These are phyloP conservation scores for Hestina assimilis DNA, from an alignment of 1,140 invertebrate genomes.

Conservation along the genomic window DNA sequence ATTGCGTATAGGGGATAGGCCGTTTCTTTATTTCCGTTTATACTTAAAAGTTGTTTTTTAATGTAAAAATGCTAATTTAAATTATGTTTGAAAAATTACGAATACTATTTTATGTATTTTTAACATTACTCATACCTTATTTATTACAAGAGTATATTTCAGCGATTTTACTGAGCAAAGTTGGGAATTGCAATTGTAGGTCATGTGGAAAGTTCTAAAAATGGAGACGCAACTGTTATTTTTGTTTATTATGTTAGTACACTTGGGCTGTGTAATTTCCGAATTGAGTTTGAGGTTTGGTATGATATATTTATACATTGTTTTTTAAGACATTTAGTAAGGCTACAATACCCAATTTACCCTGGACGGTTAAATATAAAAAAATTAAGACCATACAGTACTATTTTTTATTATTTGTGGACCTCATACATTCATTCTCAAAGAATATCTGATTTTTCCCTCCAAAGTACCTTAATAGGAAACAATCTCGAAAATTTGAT, in stretches of 20 bases:
- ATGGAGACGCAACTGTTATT: conserved; percentile 46
- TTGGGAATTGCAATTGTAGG: conserved; percentile 47
- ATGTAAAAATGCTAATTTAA: conserved; percentile 5
- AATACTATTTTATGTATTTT: conserved; percentile 57
- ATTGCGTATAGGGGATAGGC: neutral
- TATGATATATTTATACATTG: conserved; percentile 43
- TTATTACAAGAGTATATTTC: conserved; percentile 67
- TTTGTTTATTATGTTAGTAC: conserved; percentile 47
- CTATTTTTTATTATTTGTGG: too few species aligned
- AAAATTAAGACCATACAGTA: too few species aligned
- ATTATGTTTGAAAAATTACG: conserved; percentile 64
- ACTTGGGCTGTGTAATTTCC: conserved; percentile 48
- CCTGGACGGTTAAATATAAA: too few species aligned
- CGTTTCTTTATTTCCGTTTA: neutral
- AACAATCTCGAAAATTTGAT: too few species aligned
- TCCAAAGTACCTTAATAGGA: too few species aligned
- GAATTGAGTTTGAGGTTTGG: conserved; percentile 59
- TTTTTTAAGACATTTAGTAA: too few species aligned
- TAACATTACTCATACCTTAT: conserved; percentile 60
- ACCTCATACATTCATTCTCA: too few species aligned
- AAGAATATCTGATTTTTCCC: too few species aligned
- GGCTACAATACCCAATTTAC: too few species aligned
- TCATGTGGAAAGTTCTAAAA: conserved; percentile 37
- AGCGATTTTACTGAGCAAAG: conserved; percentile 57
- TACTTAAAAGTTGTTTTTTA: neutral